Percentiles rank a stretch among this genome's conserved stretches.
phyloP scores from a whole-genome alignment of 2,797 vertebrate species.

The Sarcoramphus papa region DNA sequence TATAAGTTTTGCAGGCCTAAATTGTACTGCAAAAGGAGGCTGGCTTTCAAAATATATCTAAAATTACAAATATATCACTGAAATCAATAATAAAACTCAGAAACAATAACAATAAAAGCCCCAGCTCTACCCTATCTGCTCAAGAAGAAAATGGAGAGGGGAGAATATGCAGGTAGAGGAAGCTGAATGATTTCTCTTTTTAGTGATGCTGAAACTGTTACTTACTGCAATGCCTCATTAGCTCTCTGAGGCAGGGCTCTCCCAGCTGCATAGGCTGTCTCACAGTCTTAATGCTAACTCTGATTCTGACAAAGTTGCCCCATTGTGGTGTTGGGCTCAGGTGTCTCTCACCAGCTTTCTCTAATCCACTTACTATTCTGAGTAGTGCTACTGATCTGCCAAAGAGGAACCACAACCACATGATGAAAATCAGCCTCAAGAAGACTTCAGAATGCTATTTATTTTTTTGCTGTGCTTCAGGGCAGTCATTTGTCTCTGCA shows the following conservation, averaged over 20 bases:
- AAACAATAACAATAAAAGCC: not conserved
- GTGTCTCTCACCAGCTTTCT: not conserved
- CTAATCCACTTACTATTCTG: not conserved
- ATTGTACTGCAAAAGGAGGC: not conserved
- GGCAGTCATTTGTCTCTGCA: not conserved
- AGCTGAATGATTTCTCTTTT: not conserved
- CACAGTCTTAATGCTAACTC: not conserved
- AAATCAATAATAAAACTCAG: not conserved
- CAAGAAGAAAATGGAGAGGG: not conserved
- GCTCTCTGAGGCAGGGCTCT: not conserved
- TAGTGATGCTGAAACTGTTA: not conserved
- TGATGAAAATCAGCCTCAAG: not conserved
- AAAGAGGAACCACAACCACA: not conserved
- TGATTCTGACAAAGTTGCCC: not conserved
- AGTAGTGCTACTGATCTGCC: not conserved
- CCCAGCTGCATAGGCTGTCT: not conserved
- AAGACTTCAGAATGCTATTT: not conserved
- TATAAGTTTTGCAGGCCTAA: not conserved
- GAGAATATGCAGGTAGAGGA: not conserved
- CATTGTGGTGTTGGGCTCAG: not conserved
- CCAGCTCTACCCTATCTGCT: not conserved
- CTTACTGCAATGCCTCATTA: not conserved
- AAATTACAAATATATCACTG: not conserved
- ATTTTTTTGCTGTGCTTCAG: not conserved
- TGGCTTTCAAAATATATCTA: not conserved